Evolutionary conservation across 2,113 vertebrate species (phyloP).

Genomic region (Strigops habroptila): DNA sequence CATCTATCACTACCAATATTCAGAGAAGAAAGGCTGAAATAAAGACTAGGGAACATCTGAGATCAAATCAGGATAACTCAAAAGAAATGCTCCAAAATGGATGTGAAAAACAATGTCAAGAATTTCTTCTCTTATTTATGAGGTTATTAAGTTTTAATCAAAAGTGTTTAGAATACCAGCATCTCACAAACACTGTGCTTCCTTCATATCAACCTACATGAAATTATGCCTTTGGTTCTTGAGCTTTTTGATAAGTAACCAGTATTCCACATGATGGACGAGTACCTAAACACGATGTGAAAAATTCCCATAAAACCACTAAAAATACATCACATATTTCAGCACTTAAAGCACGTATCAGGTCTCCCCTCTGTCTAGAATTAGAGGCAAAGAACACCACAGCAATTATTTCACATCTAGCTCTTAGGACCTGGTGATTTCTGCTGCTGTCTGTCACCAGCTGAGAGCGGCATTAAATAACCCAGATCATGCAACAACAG

Average conservation of each 20-base stretch:
- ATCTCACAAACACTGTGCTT: background rate
- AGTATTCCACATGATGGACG: background rate
- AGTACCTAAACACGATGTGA: background rate
- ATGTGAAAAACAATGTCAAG: background rate
- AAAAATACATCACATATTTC: background rate
- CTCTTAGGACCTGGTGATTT: background rate
- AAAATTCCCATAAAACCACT: background rate
- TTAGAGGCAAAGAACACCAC: background rate
- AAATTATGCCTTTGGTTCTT: background rate
- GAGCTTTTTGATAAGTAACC: background rate
- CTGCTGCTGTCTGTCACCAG: background rate
- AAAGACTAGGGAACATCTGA: background rate
- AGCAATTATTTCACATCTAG: background rate
- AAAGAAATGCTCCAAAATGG: background rate
- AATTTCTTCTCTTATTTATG: background rate
- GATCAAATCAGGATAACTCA: background rate
- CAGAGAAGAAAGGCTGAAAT: constrained; percentile 1
- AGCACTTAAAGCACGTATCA: background rate
- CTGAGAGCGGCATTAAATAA: background rate
- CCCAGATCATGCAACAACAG: background rate
- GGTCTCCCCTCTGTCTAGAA: background rate
- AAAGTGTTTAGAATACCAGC: background rate
- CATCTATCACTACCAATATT: background rate
- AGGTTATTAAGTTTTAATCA: background rate
- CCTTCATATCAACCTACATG: background rate